These are phyloP conservation scores for Cacoxenus indagator DNA, from an alignment of 2,888 invertebrate species.

Conservation along the genomic window DNA sequence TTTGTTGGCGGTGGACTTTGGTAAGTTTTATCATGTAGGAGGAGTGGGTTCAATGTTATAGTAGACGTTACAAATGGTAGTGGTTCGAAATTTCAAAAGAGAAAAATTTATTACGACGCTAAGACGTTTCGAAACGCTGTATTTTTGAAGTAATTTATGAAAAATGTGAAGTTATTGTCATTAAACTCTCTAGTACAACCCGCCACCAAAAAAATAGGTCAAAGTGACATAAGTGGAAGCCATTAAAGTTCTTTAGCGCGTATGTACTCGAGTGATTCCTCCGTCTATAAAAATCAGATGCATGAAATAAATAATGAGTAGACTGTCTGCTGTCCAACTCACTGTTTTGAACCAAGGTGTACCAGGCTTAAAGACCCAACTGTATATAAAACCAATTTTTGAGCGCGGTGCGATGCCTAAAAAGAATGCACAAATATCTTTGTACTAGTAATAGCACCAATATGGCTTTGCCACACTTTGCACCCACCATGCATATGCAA, in stretches of 20 bases:
- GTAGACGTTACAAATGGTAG: background rate
- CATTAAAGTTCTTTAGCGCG: slow-evolving; percentile 10
- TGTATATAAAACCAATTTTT: slow-evolving; percentile 78
- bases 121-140: too few relatives aligned
- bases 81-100: too few relatives aligned
- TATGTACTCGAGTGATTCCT: background rate
- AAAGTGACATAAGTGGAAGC: too few relatives aligned
- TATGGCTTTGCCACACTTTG: background rate
- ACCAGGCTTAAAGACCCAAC: slow-evolving; percentile 79
- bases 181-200: too few relatives aligned
- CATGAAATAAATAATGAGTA: background rate
- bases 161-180: too few relatives aligned
- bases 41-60: too few relatives aligned
- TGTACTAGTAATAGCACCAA: background rate
- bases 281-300: slow-evolving; percentile 3
- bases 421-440: background rate
- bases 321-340: too few relatives aligned
- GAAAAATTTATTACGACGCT: too few relatives aligned
- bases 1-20: background rate
- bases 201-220: too few relatives aligned
- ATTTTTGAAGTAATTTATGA: too few relatives aligned
- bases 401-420: slow-evolving; percentile 80
- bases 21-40: too few relatives aligned
- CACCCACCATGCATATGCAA: slow-evolving; percentile 79
- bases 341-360: slow-evolving; percentile 89